Percentiles rank a stretch among this genome's conserved stretches.
Evolutionary conservation across 2,113 vertebrate genomes (phyloP).

Genomic region (Cyprinodon brontotheroides): DNA sequence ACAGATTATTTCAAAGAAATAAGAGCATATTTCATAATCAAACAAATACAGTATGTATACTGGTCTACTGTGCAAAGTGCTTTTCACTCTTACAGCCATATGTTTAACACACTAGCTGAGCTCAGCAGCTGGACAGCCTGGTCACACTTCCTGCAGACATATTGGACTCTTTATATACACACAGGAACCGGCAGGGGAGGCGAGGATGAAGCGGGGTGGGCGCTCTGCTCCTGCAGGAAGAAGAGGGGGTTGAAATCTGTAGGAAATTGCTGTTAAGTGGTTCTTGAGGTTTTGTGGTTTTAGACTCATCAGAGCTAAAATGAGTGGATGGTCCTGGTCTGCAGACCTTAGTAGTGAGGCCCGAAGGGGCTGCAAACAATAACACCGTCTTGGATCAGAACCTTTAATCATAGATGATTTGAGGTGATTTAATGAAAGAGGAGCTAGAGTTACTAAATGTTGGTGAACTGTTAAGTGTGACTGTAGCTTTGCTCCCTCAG

Average conservation of each 20-base stretch:
- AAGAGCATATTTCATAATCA: conserved; percentile 5
- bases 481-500: neutral
- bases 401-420: conserved; percentile 61
- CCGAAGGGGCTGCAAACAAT: conserved; percentile 19
- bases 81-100: conserved; percentile 34
- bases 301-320: conserved; percentile 65
- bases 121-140: conserved; percentile 53
- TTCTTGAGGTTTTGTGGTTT: conserved; percentile 77
- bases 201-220: conserved; percentile 8
- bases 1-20: neutral
- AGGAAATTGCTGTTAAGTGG: conserved; percentile 78
- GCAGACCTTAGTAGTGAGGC: conserved; percentile 35
- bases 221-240: conserved; percentile 58
- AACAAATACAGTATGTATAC: neutral
- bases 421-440: conserved; percentile 29
- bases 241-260: conserved; percentile 57
- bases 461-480: conserved; percentile 4
- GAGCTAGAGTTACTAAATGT: neutral
- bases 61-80: conserved; percentile 1
- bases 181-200: conserved; percentile 39
- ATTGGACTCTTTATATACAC: conserved; percentile 46
- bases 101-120: conserved; percentile 62
- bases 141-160: conserved; percentile 49
- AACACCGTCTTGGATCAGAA: conserved; percentile 29
- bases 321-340: conserved; percentile 56